A percentile compares a stretch with the other conserved stretches of the same genome.
These are phyloP conservation scores for Trichopria drosophilae DNA, from an alignment of 2,888 invertebrate genomes.

Conservation along the genomic window DNA sequence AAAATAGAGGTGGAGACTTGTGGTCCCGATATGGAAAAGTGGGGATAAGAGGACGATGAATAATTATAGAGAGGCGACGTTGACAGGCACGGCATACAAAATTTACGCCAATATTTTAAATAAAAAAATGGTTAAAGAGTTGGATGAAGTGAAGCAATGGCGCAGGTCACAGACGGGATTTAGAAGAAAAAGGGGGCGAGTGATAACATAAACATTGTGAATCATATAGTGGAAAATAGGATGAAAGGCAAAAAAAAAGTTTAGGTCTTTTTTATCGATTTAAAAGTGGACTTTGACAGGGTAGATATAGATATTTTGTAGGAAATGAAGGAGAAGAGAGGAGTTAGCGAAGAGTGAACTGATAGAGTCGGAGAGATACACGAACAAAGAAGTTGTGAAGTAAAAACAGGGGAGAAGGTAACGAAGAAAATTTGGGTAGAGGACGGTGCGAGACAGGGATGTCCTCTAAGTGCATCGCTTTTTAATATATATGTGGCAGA, in stretches of 20 bases:
- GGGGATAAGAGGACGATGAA: too few species aligned
- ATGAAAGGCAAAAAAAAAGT: slow-evolving; percentile 6
- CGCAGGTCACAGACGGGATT: slow-evolving; percentile 8
- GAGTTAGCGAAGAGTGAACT: too few species aligned
- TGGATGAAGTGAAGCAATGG: too few species aligned
- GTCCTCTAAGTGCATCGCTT: too few species aligned
- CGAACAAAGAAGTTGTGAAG: background rate
- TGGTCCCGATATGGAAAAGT: too few species aligned
- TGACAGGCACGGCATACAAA: slow-evolving; percentile 14
- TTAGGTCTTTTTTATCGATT: slow-evolving; percentile 5
- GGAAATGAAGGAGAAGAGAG: too few species aligned
- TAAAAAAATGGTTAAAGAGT: too few species aligned
- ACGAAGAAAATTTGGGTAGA: slow-evolving; percentile 4
- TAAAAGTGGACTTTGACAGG: slow-evolving; percentile 2
- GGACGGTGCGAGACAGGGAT: too few species aligned
- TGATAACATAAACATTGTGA: slow-evolving; percentile 9
- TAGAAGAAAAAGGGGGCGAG: slow-evolving; percentile 12
- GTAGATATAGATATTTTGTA: too few species aligned
- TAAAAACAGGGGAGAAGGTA: background rate
- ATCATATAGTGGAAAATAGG: background rate
- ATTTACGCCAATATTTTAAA: slow-evolving; percentile 4
- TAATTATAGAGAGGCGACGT: too few species aligned
- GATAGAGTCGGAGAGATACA: slow-evolving; percentile 3
- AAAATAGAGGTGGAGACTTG: too few species aligned
- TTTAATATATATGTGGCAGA: slow-evolving; percentile 12